Base-by-base conservation (phyloP, 1,140 invertebrate genomes). In the Tigriopus japonicus region DNA sequence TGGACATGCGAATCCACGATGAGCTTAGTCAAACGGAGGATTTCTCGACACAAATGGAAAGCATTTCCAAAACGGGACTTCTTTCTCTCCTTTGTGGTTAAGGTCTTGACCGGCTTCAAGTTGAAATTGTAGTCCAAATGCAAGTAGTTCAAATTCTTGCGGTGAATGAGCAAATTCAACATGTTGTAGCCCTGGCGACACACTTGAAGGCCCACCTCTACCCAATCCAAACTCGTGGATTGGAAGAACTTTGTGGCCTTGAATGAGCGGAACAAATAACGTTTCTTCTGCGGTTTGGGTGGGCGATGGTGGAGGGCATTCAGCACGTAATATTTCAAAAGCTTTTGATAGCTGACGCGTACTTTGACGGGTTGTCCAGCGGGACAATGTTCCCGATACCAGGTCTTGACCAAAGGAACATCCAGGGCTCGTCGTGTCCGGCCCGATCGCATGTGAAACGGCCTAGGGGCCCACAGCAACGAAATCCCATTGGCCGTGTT, bases 51-150 rank as follows among this genome's bases (percentile, higher is more conserved):
- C 67, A 99, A 78, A 76, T 99, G 96, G 75, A 99, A 99, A 62
- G 96, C 86, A 81, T 99, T 99, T 73, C 95, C 96, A 72, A 99
- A 99, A 60, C 96, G 78, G 10, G 94, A 98, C 69, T 99, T 99
- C 74, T 99, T 99, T 72, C 96, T 81, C 70, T 99, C 95, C 70
- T 98, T 98, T 0, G 96, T 99, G 0, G 96, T 99, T 40, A 99
- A 75, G 0, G 96, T 99, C 72, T 99, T 99, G 0, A 99, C 95
- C 0, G 96, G 96, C 72, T 99, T 99, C 69, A 99, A 78, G 72
- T 99, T 99, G 70, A 99, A 99, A 73, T 99, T 99, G 71, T 98
- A 99, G 77, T 99, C 96, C 70, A 99, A 79, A 81, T 99, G 96
- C 28, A 99, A 79, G 70, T 99, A 99, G 71, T 99, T 99, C 9